Conservation (phyloP, 1,140 invertebrate species). For the Drosophila trapezifrons region DNA sequence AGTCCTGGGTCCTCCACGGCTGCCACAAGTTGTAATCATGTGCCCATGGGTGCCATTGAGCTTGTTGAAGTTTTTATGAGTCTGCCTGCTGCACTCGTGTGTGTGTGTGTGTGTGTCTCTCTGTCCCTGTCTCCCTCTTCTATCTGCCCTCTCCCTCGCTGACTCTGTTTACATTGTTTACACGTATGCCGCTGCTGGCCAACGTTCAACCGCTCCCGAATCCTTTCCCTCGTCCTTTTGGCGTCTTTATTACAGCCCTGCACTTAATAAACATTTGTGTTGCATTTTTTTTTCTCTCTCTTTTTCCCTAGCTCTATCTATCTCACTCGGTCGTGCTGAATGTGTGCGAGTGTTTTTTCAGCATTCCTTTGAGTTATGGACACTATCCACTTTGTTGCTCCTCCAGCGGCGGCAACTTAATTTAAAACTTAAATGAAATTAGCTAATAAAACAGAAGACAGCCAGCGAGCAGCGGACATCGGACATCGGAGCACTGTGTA, state of each 20-base stretch:
- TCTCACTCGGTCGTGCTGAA: slow-evolving; percentile 1
- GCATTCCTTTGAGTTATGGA: slow-evolving; percentile 63
- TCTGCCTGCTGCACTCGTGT: slow-evolving; percentile 61
- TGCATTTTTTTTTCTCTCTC: slow-evolving; percentile 61
- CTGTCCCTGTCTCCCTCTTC: neutral
- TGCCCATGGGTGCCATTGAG: slow-evolving; percentile 77
- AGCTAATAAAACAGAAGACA: slow-evolving; percentile 67
- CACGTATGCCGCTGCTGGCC: slow-evolving; percentile 62
- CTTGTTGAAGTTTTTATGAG: slow-evolving; percentile 80
- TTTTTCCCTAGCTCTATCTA: neutral
- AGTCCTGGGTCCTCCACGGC: slow-evolving; percentile 45
- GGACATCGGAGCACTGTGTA: slow-evolving; percentile 35
- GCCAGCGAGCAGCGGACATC: slow-evolving; percentile 8
- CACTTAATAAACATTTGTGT: slow-evolving; percentile 80
- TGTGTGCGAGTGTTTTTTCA: slow-evolving; percentile 12
- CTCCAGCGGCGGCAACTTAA: slow-evolving; percentile 50
- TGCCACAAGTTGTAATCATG: slow-evolving; percentile 75
- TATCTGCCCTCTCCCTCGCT: slow-evolving; percentile 3
- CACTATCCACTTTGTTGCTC: slow-evolving; percentile 54
- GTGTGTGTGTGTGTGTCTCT: slow-evolving; percentile 26
- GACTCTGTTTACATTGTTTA: slow-evolving; percentile 67
- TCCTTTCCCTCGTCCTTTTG: slow-evolving; percentile 40
- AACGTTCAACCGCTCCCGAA: slow-evolving; percentile 38
- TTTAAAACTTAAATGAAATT: slow-evolving; percentile 74
- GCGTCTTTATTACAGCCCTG: slow-evolving; percentile 77